Evolutionary conservation across 2,113 vertebrate species (phyloP), one percentile per base, ranked within the genome.

Genomic region (Addax nasomaculatus): DNA sequence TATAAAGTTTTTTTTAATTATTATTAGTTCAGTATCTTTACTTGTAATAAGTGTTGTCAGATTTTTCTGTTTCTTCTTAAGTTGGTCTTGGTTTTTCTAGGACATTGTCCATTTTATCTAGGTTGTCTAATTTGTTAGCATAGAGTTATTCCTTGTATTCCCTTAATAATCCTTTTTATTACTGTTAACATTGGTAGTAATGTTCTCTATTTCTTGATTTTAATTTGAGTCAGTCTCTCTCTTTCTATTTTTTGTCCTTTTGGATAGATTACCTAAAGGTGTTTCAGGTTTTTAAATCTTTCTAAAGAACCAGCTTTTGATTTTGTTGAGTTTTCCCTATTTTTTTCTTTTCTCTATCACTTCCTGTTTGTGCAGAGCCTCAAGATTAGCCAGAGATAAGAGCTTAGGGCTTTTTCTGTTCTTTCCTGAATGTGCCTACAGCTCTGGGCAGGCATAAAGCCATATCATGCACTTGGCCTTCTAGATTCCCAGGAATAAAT

Each of bases 81-180:
- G 19, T 23, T 91, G 39, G 30, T 91, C 57, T 97, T 45, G 36
- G 80, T 53, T 73, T 94, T 89, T 89, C 80, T 96, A 86, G 33
- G 85, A 95, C 81, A 15, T 81, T 76, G 39, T n/a, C 39, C 73
- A 90, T 78, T 95, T 80, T 81, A 83, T 73, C 58, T 73, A 87
- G 17, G 21, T 85, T 86, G 79, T 91, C 81, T 79, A 62, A 83
- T 95, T 90, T 93, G 12, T 93, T 83, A 95, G 57, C 47, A 67
- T 49, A 78, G 1, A 79, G 21, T 73, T 86, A 27, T 76, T 85
- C 29, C 58, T 58, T 14, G 67, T 89, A 86, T 89, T 86, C 27
- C 49, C 21, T 85, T 90, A 80, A 86, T 70, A 80, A 79, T 73
- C 33, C 36, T 93, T 95, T 97, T 45, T 92, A 60, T 93, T 93